Evolutionary conservation across 2,797 vertebrate species (phyloP), one percentile per base, ranked within the genome.

Genomic region (Protonibea diacanthus): DNA sequence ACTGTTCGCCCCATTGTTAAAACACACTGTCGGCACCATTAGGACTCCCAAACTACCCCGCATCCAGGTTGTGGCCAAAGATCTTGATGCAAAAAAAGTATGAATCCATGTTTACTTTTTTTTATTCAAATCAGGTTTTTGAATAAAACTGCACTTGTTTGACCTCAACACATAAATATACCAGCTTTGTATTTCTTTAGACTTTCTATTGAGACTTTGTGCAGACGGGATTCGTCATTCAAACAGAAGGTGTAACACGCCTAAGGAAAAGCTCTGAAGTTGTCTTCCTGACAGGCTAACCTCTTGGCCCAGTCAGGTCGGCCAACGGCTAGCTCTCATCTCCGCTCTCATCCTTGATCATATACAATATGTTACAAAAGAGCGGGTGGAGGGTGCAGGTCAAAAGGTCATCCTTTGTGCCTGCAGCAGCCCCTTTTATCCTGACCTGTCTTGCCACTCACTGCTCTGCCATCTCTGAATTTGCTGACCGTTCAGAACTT

Each of bases 341-440:
- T 86, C 68, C 4, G 1, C 80, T 81, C 71, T 57, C 71, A 58
- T 76, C 69, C 65, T 92, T 92, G 90, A 93, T 93, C 82, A 57
- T 52, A 71, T 60, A 78, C 45, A 71, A 81, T 29, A 38, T 45
- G 60, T 61, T 82, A 79, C 74, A 82, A 85, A 86, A 85, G 73
- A 86, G 73, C 52, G 1, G 21, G 67, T 5, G 80, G 61, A 81
- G 71, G 70, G 66, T 59, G 60, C 45, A 70, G 73, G 76, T 80
- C 74, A 70, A 51, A 20, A 72, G 79, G 84, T 84, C 76, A 45
- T 38, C 55, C 7, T 27, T 49, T 67, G 33, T 27, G 76, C 85
- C 78, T 52, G 71, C 69, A 90, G 86, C 81, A 10, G 42, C 67
- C 82, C 63, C 74, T 72, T 76, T 83, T 45, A 71, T 62, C 57